Base-by-base conservation (phyloP, 1,140 invertebrate genomes). In the Anastrepha obliqua region DNA sequence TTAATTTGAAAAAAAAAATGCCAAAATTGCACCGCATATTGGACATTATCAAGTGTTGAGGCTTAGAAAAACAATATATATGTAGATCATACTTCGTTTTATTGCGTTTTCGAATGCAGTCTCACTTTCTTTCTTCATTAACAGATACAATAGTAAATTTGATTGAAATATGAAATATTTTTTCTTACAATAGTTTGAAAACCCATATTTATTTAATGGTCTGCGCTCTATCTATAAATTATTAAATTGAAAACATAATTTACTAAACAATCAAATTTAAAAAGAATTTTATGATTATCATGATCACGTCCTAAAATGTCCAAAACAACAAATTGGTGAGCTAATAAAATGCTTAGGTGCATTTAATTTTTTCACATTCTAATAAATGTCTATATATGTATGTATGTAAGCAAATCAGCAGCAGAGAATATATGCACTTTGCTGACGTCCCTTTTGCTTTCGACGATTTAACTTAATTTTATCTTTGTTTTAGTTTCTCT, bases 181-280 rank as follows among this genome's bases (percentile, higher is more conserved):
- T 58, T 39, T 39, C 9, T 13, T 74, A 74, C 44, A 74, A 74
- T 74, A 44, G 39, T 7, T 44, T 74, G 44, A 74, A 74, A 47
- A 47, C 11, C 51, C 6, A 55, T 47, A 39, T 42, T 70, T 70
- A 13, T 74, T 70, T 74, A 42, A 74, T 44, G 67, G 67, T 74
- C 67, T 42, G 42, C 67, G 2, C 67, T 74, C 15, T 42, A 74
- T 17, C 39, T 47, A 74, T 44, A 89, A 90, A 85, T 85, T 65
- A 88, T 8, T 13, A 67, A 11, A 62, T 65, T n/a, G 55, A 65
- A 85, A 88, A 78, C 60, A 70, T 74, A 87, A 87, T 89, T 89
- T 89, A 92, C 89, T 90, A 91, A 90, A 91, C 87, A 74, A 74
- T 74, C 4, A 74, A 74, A 70, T 8, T 70, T 44, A 17, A 9